Evolutionary conservation across 2,113 vertebrate genomes (phyloP).

Genomic region (Xiphophorus couchianus): DNA sequence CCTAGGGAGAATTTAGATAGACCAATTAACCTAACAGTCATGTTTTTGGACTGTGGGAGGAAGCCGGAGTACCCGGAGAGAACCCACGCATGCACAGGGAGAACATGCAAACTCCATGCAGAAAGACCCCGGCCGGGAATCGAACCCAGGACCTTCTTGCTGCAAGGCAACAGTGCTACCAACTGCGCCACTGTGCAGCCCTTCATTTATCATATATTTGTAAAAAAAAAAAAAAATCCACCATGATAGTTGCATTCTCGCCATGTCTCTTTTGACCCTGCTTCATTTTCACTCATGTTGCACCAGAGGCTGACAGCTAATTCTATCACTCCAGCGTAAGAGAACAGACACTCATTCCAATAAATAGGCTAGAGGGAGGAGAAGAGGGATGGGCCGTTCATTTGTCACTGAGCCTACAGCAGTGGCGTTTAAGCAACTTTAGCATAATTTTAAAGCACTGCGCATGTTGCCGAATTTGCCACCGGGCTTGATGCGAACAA

Average conservation of each 20-base stretch:
- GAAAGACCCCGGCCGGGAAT: too few relatives aligned
- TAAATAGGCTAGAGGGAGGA: slow-evolving; percentile 28
- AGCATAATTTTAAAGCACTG: slow-evolving; percentile 75
- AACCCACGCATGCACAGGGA: too few relatives aligned
- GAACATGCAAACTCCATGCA: too few relatives aligned
- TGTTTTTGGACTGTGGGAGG: too few relatives aligned
- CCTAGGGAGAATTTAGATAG: too few relatives aligned
- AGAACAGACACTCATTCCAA: slow-evolving; percentile 56
- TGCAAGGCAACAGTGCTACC: too few relatives aligned
- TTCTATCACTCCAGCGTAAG: slow-evolving; percentile 46
- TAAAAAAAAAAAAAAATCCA: neutral
- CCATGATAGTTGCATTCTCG: neutral
- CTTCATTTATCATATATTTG: slow-evolving; percentile 4
- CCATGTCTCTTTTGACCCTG: slow-evolving; percentile 25
- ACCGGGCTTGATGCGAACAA: slow-evolving; percentile 75
- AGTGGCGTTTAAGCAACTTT: slow-evolving; percentile 75
- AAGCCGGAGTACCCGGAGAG: too few relatives aligned
- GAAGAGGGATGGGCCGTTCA: slow-evolving; percentile 52
- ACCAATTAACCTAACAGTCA: too few relatives aligned
- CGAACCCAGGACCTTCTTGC: too few relatives aligned
- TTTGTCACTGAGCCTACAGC: slow-evolving; percentile 73
- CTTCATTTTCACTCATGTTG: slow-evolving; percentile 31
- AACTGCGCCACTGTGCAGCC: too few relatives aligned
- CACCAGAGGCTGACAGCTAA: slow-evolving; percentile 39
- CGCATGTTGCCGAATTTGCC: slow-evolving; percentile 73